phyloP scores from a whole-genome alignment of 2,113 vertebrate species.

The Recurvirostra avosetta region DNA sequence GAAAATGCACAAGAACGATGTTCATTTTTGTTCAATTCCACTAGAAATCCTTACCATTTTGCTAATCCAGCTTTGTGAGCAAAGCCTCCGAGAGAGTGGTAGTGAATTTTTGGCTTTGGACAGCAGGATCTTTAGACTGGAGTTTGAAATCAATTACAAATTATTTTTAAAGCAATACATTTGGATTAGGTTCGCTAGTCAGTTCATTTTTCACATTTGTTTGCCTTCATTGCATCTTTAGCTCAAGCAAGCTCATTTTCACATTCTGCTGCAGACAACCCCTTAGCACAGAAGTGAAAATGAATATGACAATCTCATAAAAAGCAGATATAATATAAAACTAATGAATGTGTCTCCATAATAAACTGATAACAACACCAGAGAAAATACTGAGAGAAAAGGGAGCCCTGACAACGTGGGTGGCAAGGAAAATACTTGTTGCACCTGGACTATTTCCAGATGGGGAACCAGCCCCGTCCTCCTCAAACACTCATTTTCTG shows the following conservation, averaged over 20 bases:
- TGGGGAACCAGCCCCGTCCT: neutral
- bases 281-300: neutral
- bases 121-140: neutral
- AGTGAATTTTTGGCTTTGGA: neutral
- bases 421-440: neutral
- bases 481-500: neutral
- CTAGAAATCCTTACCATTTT: neutral
- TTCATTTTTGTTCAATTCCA: neutral
- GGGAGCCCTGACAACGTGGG: neutral
- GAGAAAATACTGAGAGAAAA: neutral
- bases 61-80: neutral
- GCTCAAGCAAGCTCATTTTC: neutral
- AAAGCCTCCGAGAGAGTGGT: neutral
- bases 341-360: neutral
- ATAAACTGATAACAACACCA: neutral
- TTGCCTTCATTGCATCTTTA: neutral
- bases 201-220: neutral
- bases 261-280: neutral
- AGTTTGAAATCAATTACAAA: neutral
- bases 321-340: neutral
- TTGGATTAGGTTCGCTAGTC: neutral
- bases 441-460: neutral
- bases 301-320: neutral
- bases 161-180: neutral
- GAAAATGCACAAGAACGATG: accelerated